Evolutionary conservation across 2,888 invertebrate genomes (phyloP).

Genomic region (Mythimna loreyi): DNA sequence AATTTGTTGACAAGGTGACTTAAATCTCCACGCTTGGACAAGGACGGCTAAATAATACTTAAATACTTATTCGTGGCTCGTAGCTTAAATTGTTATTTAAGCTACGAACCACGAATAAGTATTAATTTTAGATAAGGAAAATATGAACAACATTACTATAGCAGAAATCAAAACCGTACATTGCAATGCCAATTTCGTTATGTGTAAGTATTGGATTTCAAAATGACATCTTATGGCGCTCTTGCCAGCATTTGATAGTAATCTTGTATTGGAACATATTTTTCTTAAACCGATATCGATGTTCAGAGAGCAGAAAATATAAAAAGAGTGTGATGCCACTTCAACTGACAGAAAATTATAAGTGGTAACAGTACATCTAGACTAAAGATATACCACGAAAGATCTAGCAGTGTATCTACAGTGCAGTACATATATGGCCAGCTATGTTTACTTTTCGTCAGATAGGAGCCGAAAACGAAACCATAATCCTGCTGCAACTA

Average conservation of each 20-base stretch:
- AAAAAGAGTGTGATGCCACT: not conserved
- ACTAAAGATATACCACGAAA: too few species aligned
- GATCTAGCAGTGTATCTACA: too few species aligned
- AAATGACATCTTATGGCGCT: slow-evolving; percentile 34
- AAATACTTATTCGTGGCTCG: not conserved
- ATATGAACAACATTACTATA: not conserved
- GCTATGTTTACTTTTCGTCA: too few species aligned
- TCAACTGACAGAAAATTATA: not conserved
- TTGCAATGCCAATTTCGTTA: slow-evolving; percentile 33
- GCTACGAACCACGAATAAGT: too few species aligned
- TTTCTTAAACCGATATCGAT: slow-evolving; percentile 35
- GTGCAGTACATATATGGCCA: too few species aligned
- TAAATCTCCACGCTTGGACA: too few species aligned
- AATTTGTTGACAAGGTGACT: too few species aligned
- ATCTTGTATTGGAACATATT: slow-evolving; percentile 50
- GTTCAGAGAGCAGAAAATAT: slow-evolving; percentile 11
- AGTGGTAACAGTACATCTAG: too few species aligned
- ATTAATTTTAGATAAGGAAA: slow-evolving; percentile 1
- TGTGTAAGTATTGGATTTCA: slow-evolving; percentile 42
- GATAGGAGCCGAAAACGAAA: too few species aligned
- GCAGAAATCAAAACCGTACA: not conserved
- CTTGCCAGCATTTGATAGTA: slow-evolving; percentile 54
- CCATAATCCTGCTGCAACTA: too few species aligned
- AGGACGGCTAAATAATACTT: too few species aligned
- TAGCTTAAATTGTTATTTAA: too few species aligned